These are phyloP conservation scores for Lasioglossum baleicum DNA, from an alignment of 1,140 invertebrate species.

Conservation along the genomic window DNA sequence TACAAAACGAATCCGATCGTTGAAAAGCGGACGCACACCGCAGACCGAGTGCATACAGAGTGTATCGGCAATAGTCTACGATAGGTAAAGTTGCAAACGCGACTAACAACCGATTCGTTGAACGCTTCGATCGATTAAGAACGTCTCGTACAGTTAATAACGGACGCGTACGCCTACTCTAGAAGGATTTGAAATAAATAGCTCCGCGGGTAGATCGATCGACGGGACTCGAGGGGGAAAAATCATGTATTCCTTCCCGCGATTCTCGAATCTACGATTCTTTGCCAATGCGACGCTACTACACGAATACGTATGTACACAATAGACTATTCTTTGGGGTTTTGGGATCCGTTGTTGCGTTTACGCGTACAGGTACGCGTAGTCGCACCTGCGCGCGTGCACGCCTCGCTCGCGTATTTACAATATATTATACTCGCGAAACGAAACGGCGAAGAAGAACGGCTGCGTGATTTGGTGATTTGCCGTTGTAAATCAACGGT, in stretches of 20 bases:
- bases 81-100: background rate
- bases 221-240: too few relatives aligned
- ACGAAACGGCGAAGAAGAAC: background rate
- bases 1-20: background rate
- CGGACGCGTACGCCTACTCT: background rate
- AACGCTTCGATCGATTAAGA: background rate
- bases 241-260: too few relatives aligned
- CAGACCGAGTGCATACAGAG: background rate
- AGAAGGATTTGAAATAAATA: conserved; percentile 18
- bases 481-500: too few relatives aligned
- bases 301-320: background rate
- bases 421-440: background rate
- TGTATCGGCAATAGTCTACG: too few relatives aligned
- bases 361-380: background rate
- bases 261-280: background rate
- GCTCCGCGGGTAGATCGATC: too few relatives aligned
- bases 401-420: background rate
- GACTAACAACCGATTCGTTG: background rate
- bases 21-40: background rate
- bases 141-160: too few relatives aligned
- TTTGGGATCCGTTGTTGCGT: background rate
- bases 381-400: background rate
- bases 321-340: background rate
- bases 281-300: background rate
- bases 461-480: background rate